Evolutionary conservation across 2,797 vertebrate genomes (phyloP), one percentile per base, ranked within the genome.

Genomic region (Zalophus californianus): DNA sequence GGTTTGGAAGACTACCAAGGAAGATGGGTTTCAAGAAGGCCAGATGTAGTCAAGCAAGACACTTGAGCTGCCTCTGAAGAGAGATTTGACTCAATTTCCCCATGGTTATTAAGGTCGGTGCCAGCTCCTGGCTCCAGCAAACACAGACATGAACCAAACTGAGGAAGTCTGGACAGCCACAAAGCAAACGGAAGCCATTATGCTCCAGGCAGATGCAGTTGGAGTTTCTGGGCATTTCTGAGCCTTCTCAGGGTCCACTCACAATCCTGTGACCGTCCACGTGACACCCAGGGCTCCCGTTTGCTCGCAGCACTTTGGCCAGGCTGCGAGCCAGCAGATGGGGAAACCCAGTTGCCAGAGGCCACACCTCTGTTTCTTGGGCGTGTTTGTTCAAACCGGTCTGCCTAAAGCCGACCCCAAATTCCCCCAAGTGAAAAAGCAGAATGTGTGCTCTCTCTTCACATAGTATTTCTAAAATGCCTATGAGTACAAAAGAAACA

Each of bases 381-480:
- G 14, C 0, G 0, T 52, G 48, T 56, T 64, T 52, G 16, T 54
- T 77, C 90, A 78, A 11, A 3, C 23, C 0, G 4, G 23, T 56
- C 78, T 80, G 50, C 72, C 80, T 66, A 21, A 89, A 48, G 29
- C 48, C 48, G 18, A 20, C 3, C 70, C 80, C 27, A 54, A 70
- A 82, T 23, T 27, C 68, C 75, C 41, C 70, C 20, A 25, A 12
- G 38, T 23, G 0, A 29, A 52, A 83, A 35, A 29, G 56, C 29
- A 64, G 18, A 16, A 5, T 1, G 9, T 0, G 48, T 32, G 83
- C 44, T 60, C 86, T 29, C 85, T 77, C 82, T 84, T 86, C 41
- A 75, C 66, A n/a, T 2, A 48, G 56, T 29, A 21, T 92, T 97
- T 91, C 85, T 86, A 84, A 95, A 75, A 79, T 54, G 80, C 23